phyloP scores from a whole-genome alignment of 2,888 invertebrate species.

The Melieria crassipennis region DNA sequence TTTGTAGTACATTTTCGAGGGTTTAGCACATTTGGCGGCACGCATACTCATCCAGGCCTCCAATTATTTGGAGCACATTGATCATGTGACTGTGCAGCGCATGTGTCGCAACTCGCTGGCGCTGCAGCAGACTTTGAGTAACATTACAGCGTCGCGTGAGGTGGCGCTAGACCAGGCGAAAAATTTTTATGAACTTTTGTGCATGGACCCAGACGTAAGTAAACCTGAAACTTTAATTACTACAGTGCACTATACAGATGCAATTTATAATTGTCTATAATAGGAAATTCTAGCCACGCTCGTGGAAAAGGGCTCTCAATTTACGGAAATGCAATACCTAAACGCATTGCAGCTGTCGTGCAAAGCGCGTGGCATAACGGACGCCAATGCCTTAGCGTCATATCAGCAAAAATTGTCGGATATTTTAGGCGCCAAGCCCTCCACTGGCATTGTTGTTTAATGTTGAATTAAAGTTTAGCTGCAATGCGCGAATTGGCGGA shows the following conservation, averaged over 20 bases:
- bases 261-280: constrained; percentile 43
- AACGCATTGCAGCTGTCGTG: constrained; percentile 84
- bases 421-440: constrained; percentile 75
- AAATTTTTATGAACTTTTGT: constrained; percentile 87
- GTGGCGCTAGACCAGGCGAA: constrained; percentile 89
- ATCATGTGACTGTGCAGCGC: constrained; percentile 83
- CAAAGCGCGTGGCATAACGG: constrained; percentile 69
- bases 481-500: background rate
- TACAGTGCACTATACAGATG: background rate
- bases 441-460: constrained; percentile 83
- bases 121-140: constrained; percentile 85
- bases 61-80: constrained; percentile 81
- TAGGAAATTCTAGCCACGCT: constrained; percentile 86
- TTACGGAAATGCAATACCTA: constrained; percentile 87
- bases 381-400: constrained; percentile 71
- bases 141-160: constrained; percentile 83
- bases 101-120: constrained; percentile 88
- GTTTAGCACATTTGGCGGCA: constrained; percentile 81
- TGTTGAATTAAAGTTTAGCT: constrained; percentile 1
- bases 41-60: constrained; percentile 84
- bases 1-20: constrained; percentile 87
- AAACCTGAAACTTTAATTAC: background rate
- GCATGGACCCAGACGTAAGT: constrained; percentile 81
- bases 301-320: constrained; percentile 87
- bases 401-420: constrained; percentile 84